Evolutionary conservation across 2,888 invertebrate species (phyloP).

Genomic region (Leptinotarsa juncta): DNA sequence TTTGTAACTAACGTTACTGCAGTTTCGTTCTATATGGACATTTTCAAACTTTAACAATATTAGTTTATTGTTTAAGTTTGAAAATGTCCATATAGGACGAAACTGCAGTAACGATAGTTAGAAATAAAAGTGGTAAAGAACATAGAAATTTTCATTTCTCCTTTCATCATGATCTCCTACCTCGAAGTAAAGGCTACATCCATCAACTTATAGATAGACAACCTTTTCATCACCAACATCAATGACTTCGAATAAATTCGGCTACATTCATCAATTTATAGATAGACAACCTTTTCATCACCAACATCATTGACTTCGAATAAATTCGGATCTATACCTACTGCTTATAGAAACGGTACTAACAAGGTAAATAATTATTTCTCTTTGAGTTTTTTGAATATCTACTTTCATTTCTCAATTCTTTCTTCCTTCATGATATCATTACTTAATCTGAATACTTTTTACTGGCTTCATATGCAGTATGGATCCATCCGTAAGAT

Average conservation of each 20-base stretch:
- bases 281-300: neutral
- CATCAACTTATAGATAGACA: too few species aligned
- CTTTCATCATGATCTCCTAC: too few species aligned
- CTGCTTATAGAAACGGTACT: conserved; percentile 10
- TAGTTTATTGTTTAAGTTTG: too few species aligned
- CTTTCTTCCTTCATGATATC: neutral
- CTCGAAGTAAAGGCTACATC: too few species aligned
- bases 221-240: conserved; percentile 10
- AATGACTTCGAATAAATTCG: neutral
- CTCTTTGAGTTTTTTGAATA: neutral
- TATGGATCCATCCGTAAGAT: conserved; percentile 11
- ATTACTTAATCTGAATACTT: neutral
- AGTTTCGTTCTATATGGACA: too few species aligned
- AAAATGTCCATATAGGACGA: too few species aligned
- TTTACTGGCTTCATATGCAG: neutral
- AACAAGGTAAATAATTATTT: conserved; percentile 13
- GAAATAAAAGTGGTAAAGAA: too few species aligned
- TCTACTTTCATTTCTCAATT: conserved; percentile 3
- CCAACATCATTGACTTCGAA: conserved; percentile 5
- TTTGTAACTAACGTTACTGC: too few species aligned
- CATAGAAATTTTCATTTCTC: too few species aligned
- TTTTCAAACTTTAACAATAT: too few species aligned
- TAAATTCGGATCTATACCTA: conserved; percentile 1
- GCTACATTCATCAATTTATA: too few species aligned
- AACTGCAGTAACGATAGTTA: too few species aligned